Conservation (phyloP, 2,113 vertebrate species). For the Halichoerus grypus region DNA sequence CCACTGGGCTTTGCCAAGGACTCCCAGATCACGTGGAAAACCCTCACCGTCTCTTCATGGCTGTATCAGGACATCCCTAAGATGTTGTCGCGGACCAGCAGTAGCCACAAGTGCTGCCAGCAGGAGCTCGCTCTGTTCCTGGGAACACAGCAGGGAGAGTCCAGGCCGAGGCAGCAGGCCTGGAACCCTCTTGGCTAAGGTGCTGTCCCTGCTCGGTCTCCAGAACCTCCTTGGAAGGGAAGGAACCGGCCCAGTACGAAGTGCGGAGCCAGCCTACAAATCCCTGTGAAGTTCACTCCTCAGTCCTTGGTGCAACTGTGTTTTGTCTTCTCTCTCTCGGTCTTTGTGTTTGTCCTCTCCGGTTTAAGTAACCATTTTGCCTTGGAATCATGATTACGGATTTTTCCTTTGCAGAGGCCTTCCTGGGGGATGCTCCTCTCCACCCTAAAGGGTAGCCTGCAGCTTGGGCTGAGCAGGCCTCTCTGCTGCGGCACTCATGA, state of each 20-base stretch:
- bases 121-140: neutral
- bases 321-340: neutral
- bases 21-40: neutral
- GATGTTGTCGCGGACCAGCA: neutral
- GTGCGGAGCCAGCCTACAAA: neutral
- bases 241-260: neutral
- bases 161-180: neutral
- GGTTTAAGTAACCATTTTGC: slow-evolving; percentile 71
- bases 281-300: neutral
- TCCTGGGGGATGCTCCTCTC: slow-evolving; percentile 36
- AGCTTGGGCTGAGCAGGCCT: neutral
- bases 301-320: neutral
- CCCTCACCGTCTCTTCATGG: neutral
- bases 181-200: neutral
- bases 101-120: neutral
- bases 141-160: neutral
- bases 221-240: neutral
- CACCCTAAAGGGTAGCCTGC: slow-evolving; percentile 40
- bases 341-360: neutral
- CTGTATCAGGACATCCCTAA: neutral
- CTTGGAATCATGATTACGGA: slow-evolving; percentile 73
- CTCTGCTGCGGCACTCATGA: slow-evolving; percentile 64
- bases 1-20: slow-evolving; percentile 47
- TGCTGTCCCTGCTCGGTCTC: neutral
- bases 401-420: slow-evolving; percentile 80